A percentile compares a stretch with the other conserved stretches of the same genome.
phyloP scores from a whole-genome alignment of 2,888 invertebrate species.

The Euproctis similis region DNA sequence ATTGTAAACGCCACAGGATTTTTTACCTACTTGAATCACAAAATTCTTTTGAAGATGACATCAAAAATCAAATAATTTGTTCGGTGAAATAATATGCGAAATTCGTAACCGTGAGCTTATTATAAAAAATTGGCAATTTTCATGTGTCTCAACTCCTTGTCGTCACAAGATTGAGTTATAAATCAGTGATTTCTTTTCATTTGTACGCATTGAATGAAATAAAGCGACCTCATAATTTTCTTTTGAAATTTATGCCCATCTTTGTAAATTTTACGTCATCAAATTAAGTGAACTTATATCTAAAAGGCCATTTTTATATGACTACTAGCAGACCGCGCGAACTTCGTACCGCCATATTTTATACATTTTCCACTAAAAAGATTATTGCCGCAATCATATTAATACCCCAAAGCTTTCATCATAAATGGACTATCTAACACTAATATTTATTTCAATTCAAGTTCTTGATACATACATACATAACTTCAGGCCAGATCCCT shows the following conservation, averaged over 20 bases:
- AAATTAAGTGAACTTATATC: no score
- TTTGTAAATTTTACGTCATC: constrained; percentile 8
- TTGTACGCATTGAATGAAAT: constrained; percentile 53
- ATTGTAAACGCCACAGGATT: no score
- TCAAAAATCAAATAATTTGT: constrained; percentile 31
- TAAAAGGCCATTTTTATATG: no score
- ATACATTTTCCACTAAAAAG: no score
- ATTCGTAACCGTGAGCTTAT: constrained; percentile 52
- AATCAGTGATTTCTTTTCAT: constrained; percentile 57
- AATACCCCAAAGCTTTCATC: no score
- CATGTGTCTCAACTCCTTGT: constrained; percentile 65
- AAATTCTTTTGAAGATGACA: constrained; percentile 6
- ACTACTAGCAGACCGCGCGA: no score
- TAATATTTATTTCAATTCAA: no score
- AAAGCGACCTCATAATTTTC: constrained; percentile 43
- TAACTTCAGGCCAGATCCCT: no score
- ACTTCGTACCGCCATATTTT: no score
- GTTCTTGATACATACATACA: no score
- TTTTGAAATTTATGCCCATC: constrained; percentile 29
- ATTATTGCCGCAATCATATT: no score
- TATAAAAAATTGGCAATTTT: constrained; percentile 73
- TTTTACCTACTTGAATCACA: not conserved
- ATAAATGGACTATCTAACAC: no score
- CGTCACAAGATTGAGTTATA: constrained; percentile 65
- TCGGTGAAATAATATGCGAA: constrained; percentile 29